phyloP scores from a whole-genome alignment of 2,113 vertebrate genomes.

The Callionymus lyra region DNA sequence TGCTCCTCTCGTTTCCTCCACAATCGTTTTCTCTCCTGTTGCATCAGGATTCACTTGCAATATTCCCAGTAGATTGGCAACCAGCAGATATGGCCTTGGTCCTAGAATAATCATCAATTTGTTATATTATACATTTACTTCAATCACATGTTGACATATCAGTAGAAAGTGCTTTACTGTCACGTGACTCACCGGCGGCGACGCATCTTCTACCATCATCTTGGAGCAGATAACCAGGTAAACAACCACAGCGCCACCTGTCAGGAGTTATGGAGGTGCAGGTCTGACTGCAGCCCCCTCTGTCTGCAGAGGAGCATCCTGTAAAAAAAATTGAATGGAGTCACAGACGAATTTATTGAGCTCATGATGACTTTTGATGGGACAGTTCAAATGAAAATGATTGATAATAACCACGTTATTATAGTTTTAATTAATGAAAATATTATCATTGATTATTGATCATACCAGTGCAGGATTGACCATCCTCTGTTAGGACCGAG shows the following conservation, averaged over 20 bases:
- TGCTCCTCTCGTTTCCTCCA: conserved; percentile 74
- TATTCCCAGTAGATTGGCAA: conserved; percentile 78
- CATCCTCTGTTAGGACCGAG: conserved; percentile 72
- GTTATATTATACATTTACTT: neutral
- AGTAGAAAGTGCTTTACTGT: no score
- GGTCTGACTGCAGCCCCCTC: conserved; percentile 84
- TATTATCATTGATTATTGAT: no score
- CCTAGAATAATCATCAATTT: conserved; percentile 55
- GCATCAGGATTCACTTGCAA: conserved; percentile 73
- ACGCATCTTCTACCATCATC: conserved; percentile 71
- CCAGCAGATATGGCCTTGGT: conserved; percentile 74
- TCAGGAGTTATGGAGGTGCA: conserved; percentile 65
- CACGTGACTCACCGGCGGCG: conserved; percentile 67
- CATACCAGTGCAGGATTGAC: conserved; percentile 78
- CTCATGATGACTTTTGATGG: no score
- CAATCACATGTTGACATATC: no score
- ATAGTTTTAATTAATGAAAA: no score
- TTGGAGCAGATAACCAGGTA: conserved; percentile 79
- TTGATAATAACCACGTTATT: no score
- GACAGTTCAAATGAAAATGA: no score
- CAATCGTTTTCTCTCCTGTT: conserved; percentile 63
- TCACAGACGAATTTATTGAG: no score
- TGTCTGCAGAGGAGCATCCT: conserved; percentile 84
- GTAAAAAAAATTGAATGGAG: conserved; percentile 17
- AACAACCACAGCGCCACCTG: conserved; percentile 80